These are phyloP conservation scores for Perithous albicinctus DNA, from an alignment of 2,888 invertebrate genomes.

Conservation along the genomic window DNA sequence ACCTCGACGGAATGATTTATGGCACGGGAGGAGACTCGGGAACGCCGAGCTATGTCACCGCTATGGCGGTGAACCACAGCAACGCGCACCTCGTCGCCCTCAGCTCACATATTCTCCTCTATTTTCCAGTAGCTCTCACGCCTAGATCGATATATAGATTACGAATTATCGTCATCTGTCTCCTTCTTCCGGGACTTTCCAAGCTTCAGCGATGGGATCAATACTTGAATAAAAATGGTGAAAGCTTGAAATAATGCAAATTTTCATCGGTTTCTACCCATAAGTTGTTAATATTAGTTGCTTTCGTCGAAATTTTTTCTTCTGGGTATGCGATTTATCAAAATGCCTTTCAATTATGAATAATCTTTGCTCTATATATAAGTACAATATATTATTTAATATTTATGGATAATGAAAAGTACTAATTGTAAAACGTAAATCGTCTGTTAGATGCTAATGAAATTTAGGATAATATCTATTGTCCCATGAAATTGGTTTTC, in stretches of 20 bases:
- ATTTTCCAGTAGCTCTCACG: conserved; percentile 3
- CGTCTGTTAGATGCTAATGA: too few relatives aligned
- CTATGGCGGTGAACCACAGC: conserved; percentile 57
- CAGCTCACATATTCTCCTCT: not conserved
- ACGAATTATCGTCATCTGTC: conserved; percentile 20
- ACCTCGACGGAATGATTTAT: conserved; percentile 65
- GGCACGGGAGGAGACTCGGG: conserved; percentile 42
- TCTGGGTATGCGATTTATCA: too few relatives aligned
- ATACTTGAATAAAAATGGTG: not conserved
- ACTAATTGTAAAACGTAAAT: too few relatives aligned
- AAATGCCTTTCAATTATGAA: too few relatives aligned
- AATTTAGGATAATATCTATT: too few relatives aligned
- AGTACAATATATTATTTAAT: too few relatives aligned
- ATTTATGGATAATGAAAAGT: too few relatives aligned
- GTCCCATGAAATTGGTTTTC: too few relatives aligned
- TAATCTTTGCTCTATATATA: too few relatives aligned
- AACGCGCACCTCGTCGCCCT: conserved; percentile 25
- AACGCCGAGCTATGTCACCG: conserved; percentile 22
- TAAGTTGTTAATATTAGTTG: not conserved
- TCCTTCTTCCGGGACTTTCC: not conserved
- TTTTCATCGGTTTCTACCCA: not conserved
- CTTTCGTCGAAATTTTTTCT: too few relatives aligned
- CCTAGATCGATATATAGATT: conserved; percentile 48
- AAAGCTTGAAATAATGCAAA: not conserved
- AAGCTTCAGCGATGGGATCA: not conserved